Evolutionary conservation across 2,797 vertebrate species (phyloP).

Genomic region (Xenops minutus): DNA sequence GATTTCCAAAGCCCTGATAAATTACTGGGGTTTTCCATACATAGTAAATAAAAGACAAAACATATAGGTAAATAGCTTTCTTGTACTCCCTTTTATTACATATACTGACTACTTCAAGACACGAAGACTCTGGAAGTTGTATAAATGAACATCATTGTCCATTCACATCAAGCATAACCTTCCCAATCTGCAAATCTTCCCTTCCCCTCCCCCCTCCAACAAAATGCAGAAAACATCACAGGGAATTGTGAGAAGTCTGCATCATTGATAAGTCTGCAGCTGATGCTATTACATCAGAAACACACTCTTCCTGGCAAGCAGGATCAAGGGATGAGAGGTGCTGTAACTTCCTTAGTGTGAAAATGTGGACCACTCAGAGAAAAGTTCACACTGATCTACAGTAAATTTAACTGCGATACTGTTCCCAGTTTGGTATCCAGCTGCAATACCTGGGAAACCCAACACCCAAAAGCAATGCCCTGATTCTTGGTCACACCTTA

Average conservation of each 20-base stretch:
- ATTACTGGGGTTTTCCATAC: not conserved
- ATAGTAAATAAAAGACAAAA: not conserved
- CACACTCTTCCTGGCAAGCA: not conserved
- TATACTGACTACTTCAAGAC: not conserved
- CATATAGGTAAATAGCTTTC: not conserved
- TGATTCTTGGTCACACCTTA: not conserved
- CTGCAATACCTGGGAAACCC: not conserved
- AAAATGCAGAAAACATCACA: not conserved
- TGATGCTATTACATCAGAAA: not conserved
- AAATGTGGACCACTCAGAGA: fast-evolving
- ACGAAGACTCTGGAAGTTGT: not conserved
- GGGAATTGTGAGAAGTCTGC: not conserved
- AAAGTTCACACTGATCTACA: not conserved
- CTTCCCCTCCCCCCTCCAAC: too few relatives aligned
- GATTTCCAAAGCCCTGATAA: not conserved
- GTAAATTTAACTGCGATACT: not conserved
- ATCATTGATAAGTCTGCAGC: not conserved
- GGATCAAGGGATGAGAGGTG: not conserved
- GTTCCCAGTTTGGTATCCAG: not conserved
- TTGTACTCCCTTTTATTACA: not conserved
- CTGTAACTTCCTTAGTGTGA: not conserved
- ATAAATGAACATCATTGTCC: not conserved
- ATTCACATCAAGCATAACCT: not conserved
- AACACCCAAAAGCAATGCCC: not conserved
- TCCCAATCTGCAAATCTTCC: not conserved